phyloP scores from a whole-genome alignment of 2,888 invertebrate genomes.

The Leptinotarsa juncta region DNA sequence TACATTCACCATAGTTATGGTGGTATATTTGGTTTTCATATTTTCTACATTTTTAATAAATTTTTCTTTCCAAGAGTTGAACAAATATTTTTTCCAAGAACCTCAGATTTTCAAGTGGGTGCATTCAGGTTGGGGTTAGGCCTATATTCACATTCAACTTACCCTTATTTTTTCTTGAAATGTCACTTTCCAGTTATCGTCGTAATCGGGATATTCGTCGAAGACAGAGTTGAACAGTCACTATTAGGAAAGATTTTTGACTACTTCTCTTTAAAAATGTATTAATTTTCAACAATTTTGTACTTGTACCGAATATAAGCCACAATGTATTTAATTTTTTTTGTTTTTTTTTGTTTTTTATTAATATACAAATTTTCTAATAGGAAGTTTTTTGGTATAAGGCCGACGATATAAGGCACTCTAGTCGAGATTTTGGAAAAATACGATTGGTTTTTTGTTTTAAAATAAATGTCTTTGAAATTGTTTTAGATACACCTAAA shows the following conservation, averaged over 20 bases:
- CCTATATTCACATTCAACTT: conserved; percentile 29
- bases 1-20: not conserved
- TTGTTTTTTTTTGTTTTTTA: conserved; percentile 58
- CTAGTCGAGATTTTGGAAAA: conserved; percentile 64
- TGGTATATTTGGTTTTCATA: no score
- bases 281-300: conserved; percentile 57
- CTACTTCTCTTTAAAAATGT: conserved; percentile 48
- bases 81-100: no score
- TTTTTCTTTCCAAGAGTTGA: no score
- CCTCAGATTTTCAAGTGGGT: not conserved
- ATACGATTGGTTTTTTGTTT: conserved; percentile 58
- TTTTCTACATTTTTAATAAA: no score
- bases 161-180: conserved; percentile 36
- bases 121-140: not conserved
- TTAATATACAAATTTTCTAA: conserved; percentile 64
- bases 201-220: conserved; percentile 44
- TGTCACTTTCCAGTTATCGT: conserved; percentile 37
- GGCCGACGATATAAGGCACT: conserved; percentile 67
- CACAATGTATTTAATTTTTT: conserved; percentile 57
- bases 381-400: conserved; percentile 60
- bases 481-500: conserved; percentile 57
- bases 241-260: conserved; percentile 49
- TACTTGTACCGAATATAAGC: conserved; percentile 60
- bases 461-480: conserved; percentile 49
- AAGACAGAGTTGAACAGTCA: conserved; percentile 49